Base-by-base conservation (phyloP, 64 coral and sea anemone species). In the Montipora capricornis region DNA sequence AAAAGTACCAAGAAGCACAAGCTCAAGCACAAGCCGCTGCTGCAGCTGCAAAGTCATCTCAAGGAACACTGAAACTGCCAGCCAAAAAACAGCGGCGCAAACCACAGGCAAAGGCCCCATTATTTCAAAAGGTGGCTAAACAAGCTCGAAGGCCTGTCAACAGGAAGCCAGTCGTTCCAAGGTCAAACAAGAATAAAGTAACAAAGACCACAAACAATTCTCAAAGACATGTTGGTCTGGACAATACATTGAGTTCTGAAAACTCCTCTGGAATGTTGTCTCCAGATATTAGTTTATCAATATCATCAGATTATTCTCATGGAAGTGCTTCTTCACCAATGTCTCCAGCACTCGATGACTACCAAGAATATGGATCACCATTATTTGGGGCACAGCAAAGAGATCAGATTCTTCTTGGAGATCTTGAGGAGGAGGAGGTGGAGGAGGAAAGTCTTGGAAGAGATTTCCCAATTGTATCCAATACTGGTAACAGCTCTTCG, bases 271-370 rank as follows among this genome's bases (percentile, higher is more conserved):
- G 62, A 69, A 87, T 95, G 59, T 79, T 95, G 51, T 95, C 93
- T 73, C 93, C 93, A 61, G 80, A 82, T 53, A 55, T 90, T 52
- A 87, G 79, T 61, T 73, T 96, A 70, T 79, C 87, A 24, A 75
- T 98, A 71, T 88, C 93, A 47, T 94, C 95, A 50, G 96, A 98
- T 62, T 98, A 94, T 83, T 98, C 93, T n/a, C 96, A 98, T 57
- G 78, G 83, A 12, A 92, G 89, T 77, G 89, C 87, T 16, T 47
- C 75, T 44, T 92, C 93, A 26, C 96, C 93, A 11, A 60, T 75
- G 29, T 94, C 95, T 17, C 91, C 91, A 0, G 77, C 47, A 14
- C 83, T 98, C n/a, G 96, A 92, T 20, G 96, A 98, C 73, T 83
- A 91, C 4, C 80, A 93, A 51, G 88, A 91, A 68, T 98, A 95